Conservation (phyloP, 2,888 invertebrate species). For the Tigriopus californicus region DNA sequence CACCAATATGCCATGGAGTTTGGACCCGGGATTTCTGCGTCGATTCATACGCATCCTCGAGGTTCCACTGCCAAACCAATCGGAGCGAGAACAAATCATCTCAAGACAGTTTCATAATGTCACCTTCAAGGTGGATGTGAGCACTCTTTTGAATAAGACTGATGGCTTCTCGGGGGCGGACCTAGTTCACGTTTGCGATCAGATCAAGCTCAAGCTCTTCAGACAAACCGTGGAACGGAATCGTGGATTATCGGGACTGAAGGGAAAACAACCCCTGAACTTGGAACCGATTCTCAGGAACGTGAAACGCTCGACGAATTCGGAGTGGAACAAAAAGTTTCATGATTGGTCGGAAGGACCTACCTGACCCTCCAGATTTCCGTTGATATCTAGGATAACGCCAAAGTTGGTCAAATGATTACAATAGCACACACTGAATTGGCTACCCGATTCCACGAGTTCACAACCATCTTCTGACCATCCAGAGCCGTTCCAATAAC, state of each 20-base stretch:
- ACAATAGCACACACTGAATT: slow-evolving; percentile 17
- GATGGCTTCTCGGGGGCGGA: background rate
- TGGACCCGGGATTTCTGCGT: slow-evolving; percentile 9
- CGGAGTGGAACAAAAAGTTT: background rate
- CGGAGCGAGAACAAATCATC: background rate
- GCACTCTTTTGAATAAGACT: background rate
- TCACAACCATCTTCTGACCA: slow-evolving; percentile 18
- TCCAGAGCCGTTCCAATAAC: slow-evolving; percentile 17
- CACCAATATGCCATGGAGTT: slow-evolving; percentile 14
- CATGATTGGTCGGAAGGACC: slow-evolving; percentile 7
- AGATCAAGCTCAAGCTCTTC: too few species aligned
- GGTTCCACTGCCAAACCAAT: background rate
- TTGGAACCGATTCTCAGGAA: background rate
- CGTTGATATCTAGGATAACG: slow-evolving; percentile 18
- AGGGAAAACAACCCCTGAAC: background rate
- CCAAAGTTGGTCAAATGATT: slow-evolving; percentile 19
- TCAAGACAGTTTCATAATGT: background rate
- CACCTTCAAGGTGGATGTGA: background rate
- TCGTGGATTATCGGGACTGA: too few species aligned
- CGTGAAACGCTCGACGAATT: background rate
- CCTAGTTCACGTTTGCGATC: too few species aligned
- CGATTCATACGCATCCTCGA: background rate
- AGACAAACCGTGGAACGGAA: too few species aligned
- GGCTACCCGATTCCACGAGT: slow-evolving; percentile 5
- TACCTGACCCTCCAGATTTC: slow-evolving; percentile 17